Evolutionary conservation across 2,888 invertebrate species (phyloP).

Genomic region (Seira sanloemensis): DNA sequence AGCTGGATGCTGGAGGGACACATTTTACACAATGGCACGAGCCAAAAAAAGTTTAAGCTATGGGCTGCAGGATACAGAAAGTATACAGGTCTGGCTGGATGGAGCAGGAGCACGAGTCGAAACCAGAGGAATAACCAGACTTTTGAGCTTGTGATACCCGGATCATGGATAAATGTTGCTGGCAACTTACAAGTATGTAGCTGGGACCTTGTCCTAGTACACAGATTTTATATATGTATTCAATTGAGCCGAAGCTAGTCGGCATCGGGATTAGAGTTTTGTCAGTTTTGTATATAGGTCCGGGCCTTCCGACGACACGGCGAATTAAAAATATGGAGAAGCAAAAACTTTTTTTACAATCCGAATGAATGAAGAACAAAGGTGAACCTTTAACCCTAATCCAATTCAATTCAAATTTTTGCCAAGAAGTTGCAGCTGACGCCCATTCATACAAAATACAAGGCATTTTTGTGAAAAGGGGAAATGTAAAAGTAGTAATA

Average conservation of each 20-base stretch:
- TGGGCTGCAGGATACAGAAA: too few species aligned
- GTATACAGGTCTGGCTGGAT: too few species aligned
- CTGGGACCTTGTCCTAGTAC: too few species aligned
- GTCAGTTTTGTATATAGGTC: background rate
- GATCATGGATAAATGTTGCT: conserved; percentile 49
- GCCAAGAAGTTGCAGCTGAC: conserved; percentile 67
- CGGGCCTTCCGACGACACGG: too few species aligned
- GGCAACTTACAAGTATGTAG: conserved; percentile 47
- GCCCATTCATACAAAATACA: conserved; percentile 26
- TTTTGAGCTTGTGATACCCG: conserved; percentile 39
- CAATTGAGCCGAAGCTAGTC: background rate
- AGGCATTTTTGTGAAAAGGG: too few species aligned
- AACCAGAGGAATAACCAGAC: conserved; percentile 49
- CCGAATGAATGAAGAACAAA: conserved; percentile 36
- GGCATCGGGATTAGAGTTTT: background rate
- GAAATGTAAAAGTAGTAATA: conserved; percentile 1
- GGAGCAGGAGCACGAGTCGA: conserved; percentile 23
- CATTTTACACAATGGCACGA: conserved; percentile 59
- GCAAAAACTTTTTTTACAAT: background rate
- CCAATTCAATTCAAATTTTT: conserved; percentile 59
- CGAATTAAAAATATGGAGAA: conserved; percentile 46
- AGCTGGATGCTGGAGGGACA: too few species aligned
- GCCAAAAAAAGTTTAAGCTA: conserved; percentile 37
- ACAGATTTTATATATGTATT: background rate
- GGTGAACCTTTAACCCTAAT: conserved; percentile 63